Percentiles rank a stretch among this genome's conserved stretches.
Conservation (phyloP, 92 coral and sea anemone genomes). For the Epizoanthus scotinus region DNA sequence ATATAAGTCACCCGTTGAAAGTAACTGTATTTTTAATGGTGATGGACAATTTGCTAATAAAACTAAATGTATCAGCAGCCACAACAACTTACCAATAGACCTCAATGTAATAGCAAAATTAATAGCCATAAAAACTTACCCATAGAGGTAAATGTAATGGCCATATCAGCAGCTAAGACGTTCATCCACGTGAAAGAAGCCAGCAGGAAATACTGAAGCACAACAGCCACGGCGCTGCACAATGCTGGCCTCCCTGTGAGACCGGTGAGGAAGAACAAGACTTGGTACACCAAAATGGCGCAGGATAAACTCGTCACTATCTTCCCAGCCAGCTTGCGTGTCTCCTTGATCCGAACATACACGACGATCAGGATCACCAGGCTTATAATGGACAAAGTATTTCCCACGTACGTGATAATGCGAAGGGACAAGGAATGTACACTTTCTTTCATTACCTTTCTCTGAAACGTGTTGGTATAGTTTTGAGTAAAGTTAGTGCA, state of each 20-base stretch:
- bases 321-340: constrained; percentile 12
- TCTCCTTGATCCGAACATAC: background rate
- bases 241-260: constrained; percentile 1
- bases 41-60: no score
- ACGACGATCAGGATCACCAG: background rate
- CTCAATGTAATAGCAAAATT: no score
- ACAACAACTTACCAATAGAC: no score
- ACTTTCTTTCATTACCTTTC: background rate
- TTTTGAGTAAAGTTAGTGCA: constrained; percentile 14
- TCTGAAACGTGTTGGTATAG: background rate
- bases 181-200: constrained; percentile 19
- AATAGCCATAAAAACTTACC: background rate
- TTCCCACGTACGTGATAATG: constrained; percentile 24
- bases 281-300: constrained; percentile 19
- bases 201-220: constrained; percentile 17
- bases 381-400: background rate
- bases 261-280: constrained; percentile 1
- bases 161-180: constrained; percentile 13
- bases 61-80: no score
- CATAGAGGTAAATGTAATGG: background rate
- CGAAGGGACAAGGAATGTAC: background rate
- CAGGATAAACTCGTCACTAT: constrained; percentile 13
- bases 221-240: constrained; percentile 27
- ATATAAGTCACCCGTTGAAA: background rate
- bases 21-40: no score